These are phyloP conservation scores for Sycophaga agraensis DNA, from an alignment of 1,140 invertebrate species.

Conservation along the genomic window DNA sequence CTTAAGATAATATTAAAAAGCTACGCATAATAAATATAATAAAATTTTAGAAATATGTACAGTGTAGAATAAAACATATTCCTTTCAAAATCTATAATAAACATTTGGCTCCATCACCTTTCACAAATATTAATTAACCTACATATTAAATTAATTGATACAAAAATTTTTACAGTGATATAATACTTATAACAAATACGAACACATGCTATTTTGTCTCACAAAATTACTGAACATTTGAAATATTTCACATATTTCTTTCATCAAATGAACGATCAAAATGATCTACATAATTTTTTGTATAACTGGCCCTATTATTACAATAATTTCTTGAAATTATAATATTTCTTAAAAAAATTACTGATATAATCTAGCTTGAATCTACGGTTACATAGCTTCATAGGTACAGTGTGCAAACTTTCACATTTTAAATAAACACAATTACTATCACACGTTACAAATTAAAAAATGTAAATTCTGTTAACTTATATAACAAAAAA, in stretches of 20 bases:
- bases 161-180: neutral
- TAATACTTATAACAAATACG: no score
- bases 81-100: no score
- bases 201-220: no score
- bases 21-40: constrained; percentile 6
- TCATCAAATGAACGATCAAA: neutral
- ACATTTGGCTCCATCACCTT: no score
- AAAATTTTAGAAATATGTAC: neutral
- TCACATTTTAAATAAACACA: constrained; percentile 12
- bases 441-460: no score
- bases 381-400: neutral
- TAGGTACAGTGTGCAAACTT: constrained; percentile 12
- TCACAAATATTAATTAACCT: neutral
- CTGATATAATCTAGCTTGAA: neutral
- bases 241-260: neutral
- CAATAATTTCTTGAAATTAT: neutral
- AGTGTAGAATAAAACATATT: neutral
- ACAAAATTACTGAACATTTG: neutral
- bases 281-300: neutral
- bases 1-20: neutral
- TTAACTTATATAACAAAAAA: no score
- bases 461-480: no score
- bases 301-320: neutral
- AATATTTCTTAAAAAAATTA: neutral
- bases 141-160: neutral